Evolutionary conservation across 2,113 vertebrate genomes (phyloP), one percentile per base, ranked within the genome.

Genomic region (Vidua macroura): DNA sequence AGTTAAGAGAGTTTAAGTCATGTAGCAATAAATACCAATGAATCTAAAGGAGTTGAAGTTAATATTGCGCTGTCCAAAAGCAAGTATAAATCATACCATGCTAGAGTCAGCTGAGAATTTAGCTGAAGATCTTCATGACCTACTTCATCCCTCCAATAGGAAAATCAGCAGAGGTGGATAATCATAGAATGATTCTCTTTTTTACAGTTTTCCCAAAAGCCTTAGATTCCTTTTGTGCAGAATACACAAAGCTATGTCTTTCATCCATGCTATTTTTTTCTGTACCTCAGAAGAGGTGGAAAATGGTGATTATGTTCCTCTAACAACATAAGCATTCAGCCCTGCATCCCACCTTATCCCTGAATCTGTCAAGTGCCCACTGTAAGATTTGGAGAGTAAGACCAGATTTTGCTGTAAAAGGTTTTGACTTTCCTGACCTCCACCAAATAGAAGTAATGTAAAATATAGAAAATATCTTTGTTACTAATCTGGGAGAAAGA

Each of bases 401-500:
- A 68, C 6, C 9, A 46, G 31, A 60, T 73, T 80, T 78, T 82
- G 43, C 20, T n/a, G 8, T 41, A 49, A 33, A 77, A 82, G 2
- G 13, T 83, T 95, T 78, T 52, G 51, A 37, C 15, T 83, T 13
- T 83, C 43, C 51, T 43, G 39, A 84, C 7, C 19, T 75, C 19
- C 25, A 56, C 14, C 4, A 6, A 79, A 25, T 35, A 70, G 48
- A 82, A 87, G 22, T 37, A 83, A 77, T 0, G 4, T 33, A 35
- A 92, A 87, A 83, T 59, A 49, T 3, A 73, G 41, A 73, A 86
- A 75, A 62, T 6, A 5, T 55, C 33, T 68, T 87, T 82, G 14
- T 82, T 91, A 75, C 1, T 4, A 87, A 91, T 90, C 67, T 77
- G 55, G 43, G n/a, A 85, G 83, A 96, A 93, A 90, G 53, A 92